Evolutionary conservation across 2,888 invertebrate genomes (phyloP), one percentile per base, ranked within the genome.

Genomic region (Drosophila quinaria): DNA sequence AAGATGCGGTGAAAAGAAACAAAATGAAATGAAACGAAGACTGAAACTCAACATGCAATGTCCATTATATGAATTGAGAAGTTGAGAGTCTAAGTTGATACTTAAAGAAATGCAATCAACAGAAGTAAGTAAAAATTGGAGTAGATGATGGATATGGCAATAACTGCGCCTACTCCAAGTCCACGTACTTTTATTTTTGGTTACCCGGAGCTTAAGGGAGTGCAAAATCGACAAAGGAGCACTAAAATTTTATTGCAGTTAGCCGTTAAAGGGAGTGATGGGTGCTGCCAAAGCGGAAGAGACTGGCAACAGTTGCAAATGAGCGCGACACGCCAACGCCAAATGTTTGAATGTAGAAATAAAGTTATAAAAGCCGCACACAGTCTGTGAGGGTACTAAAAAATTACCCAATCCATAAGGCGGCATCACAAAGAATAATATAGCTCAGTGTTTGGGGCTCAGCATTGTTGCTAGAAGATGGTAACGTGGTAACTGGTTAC

Each of bases 61-160:
- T 86, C 81, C 88, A 86, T 86, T 86, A 82, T 72, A 74, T 67
- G 13, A 64, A 55, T 39, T 46, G 54, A 64, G 59, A 63, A 49
- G 59, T 55, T 42, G 31, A 72, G 76, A 73, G 10, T 5, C 42
- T 22, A 22, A 70, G 69, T 78, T 78, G 73, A 73, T 73, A 88
- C 86, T 88, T 78, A 80, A 88, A 80, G 73, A 80, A 88, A 72
- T 84, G 89, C 87, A 87, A 87, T 88, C 84, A 88, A 70, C 58
- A 73, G 70, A 80, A 83, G 84, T 88, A 81, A 86, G 86, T 78
- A 80, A 70, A 79, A 71, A 52, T 29, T 47, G 64, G 64, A 58
- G 56, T 47, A 59, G 70, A 61, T 46, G 67, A 55, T 63, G 72
- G 42, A 49, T 56, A 49, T 61, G 64, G 68, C 62, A 60, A 49